phyloP scores from a whole-genome alignment of 2,113 vertebrate species.

The Glaucidium brasilianum region DNA sequence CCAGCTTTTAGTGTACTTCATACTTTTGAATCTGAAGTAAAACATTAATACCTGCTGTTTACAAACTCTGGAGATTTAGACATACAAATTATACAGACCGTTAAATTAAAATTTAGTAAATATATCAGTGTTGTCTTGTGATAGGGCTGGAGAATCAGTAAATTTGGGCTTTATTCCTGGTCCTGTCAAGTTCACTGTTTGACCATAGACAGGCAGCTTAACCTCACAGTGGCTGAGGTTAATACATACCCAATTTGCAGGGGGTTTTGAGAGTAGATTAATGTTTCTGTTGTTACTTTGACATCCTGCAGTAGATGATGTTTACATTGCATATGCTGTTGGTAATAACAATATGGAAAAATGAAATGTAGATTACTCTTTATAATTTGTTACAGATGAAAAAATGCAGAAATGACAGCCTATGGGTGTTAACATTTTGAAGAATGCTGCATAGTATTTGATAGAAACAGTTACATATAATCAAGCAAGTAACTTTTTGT shows the following conservation, averaged over 20 bases:
- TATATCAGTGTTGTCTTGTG: neutral
- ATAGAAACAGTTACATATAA: neutral
- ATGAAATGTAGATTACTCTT: neutral
- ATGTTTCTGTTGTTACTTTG: neutral
- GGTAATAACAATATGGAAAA: neutral
- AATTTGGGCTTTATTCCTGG: neutral
- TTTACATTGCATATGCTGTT: neutral
- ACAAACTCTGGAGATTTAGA: neutral
- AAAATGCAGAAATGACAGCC: neutral
- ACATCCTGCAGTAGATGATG: neutral
- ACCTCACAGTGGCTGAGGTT: neutral
- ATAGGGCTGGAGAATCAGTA: neutral
- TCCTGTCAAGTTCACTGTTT: neutral
- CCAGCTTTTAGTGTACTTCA: neutral
- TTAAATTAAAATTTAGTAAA: neutral
- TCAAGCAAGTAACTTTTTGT: neutral
- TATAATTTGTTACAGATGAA: neutral
- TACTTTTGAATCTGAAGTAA: neutral
- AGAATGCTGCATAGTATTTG: neutral
- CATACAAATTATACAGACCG: neutral
- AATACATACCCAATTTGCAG: neutral
- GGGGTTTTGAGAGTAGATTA: neutral
- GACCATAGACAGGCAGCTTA: neutral
- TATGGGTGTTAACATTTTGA: neutral
- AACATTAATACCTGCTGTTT: neutral